phyloP scores from a whole-genome alignment of 2,113 vertebrate genomes.

The Apodemus speciosus region DNA sequence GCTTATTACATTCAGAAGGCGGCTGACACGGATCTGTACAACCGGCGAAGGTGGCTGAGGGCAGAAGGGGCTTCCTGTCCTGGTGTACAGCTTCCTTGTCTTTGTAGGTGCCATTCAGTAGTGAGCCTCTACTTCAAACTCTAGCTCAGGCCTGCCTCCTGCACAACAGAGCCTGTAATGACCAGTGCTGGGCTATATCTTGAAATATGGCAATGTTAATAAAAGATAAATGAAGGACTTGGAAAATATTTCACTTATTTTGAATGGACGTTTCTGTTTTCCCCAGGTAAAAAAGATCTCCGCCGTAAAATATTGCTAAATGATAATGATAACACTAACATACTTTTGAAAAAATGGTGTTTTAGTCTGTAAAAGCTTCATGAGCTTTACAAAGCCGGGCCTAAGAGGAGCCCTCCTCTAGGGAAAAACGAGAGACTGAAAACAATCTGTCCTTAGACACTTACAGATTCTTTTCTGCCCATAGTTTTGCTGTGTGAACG shows the following conservation, averaged over 20 bases:
- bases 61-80: not conserved
- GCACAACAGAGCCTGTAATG: not conserved
- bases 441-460: slow-evolving; percentile 69
- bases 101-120: not conserved
- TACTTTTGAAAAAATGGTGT: slow-evolving; percentile 21
- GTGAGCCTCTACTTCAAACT: not conserved
- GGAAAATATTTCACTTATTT: slow-evolving; percentile 38
- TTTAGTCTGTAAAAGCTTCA: not conserved
- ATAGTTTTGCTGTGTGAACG: slow-evolving; percentile 97
- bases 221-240: not conserved
- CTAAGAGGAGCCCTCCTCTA: not conserved
- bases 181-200: not conserved
- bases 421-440: not conserved
- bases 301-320: slow-evolving; percentile 33
- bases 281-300: not conserved
- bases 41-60: no score
- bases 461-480: slow-evolving; percentile 93
- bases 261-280: not conserved
- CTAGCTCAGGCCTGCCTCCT: not conserved
- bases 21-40: no score
- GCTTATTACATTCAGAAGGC: not conserved
- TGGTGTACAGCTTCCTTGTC: not conserved
- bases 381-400: slow-evolving; percentile 4
- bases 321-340: slow-evolving; percentile 6
- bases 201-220: not conserved